These are phyloP conservation scores for Scelioninae gen. 1 DNA, from an alignment of 2,888 invertebrate species.

Conservation along the genomic window DNA sequence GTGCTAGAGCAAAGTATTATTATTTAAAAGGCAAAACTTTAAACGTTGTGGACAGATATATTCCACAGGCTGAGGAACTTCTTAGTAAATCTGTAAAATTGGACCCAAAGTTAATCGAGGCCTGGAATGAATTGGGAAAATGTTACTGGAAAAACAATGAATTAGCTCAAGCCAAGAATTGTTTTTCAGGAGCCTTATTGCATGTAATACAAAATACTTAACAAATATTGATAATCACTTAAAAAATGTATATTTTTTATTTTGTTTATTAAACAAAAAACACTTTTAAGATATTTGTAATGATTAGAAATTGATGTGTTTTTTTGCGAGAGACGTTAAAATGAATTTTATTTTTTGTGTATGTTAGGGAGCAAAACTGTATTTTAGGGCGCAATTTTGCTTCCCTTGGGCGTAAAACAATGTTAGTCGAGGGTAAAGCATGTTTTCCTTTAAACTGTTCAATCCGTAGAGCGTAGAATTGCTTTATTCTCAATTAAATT, in stretches of 20 bases:
- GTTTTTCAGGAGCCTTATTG: constrained; percentile 91
- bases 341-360: too few species aligned
- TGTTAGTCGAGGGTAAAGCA: too few species aligned
- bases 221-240: not conserved
- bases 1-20: constrained; percentile 87
- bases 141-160: constrained; percentile 95
- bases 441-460: too few species aligned
- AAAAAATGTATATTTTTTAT: not conserved
- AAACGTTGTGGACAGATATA: constrained; percentile 89
- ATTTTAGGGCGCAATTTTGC: too few species aligned
- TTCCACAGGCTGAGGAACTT: constrained; percentile 89
- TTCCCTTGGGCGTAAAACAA: too few species aligned
- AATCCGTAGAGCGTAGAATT: too few species aligned
- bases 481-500: too few species aligned
- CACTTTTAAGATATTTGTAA: too few species aligned
- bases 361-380: too few species aligned
- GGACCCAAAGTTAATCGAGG: constrained; percentile 91
- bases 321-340: too few species aligned
- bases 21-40: constrained; percentile 90
- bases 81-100: constrained; percentile 93
- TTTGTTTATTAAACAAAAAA: not conserved
- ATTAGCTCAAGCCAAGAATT: constrained; percentile 91
- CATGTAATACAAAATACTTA: constrained; percentile 85
- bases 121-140: constrained; percentile 96
- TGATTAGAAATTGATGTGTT: too few species aligned